Conservation (phyloP, 2,888 invertebrate species). For the Proisotoma minuta region DNA sequence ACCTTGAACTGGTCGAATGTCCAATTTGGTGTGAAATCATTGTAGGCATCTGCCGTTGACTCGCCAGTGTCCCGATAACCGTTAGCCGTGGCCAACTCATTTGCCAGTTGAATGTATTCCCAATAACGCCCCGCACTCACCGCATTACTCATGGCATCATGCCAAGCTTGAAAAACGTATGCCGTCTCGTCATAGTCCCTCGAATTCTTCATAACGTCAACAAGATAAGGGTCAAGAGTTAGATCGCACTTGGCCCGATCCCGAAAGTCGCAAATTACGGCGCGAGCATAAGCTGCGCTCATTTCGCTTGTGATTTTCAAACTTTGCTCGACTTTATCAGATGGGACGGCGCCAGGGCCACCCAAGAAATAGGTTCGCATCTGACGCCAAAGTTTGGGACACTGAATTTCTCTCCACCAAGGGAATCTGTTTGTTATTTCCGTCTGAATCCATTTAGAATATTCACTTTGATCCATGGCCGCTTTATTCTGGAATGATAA, state of each 20-base stretch:
- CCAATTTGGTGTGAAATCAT: neutral
- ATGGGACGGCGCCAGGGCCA: neutral
- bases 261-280: neutral
- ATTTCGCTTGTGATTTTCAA: neutral
- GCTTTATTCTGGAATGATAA: conserved; percentile 8
- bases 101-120: neutral
- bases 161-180: conserved; percentile 10
- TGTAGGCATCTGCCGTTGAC: neutral
- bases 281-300: neutral
- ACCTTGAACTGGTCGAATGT: neutral
- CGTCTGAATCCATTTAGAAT: neutral
- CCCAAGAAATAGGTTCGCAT: neutral
- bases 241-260: conserved; percentile 4
- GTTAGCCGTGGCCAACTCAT: conserved; percentile 1
- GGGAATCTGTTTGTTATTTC: neutral
- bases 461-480: conserved; percentile 12
- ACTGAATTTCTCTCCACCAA: neutral
- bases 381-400: neutral
- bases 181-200: neutral
- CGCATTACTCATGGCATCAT: conserved; percentile 3
- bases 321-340: neutral
- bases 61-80: neutral
- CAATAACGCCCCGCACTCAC: neutral
- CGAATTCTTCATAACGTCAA: neutral
- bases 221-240: conserved; percentile 2